Percentiles rank a stretch among this genome's conserved stretches.
Conservation (phyloP, 2,113 vertebrate species). For the Leptobrachium ailaonicum region DNA sequence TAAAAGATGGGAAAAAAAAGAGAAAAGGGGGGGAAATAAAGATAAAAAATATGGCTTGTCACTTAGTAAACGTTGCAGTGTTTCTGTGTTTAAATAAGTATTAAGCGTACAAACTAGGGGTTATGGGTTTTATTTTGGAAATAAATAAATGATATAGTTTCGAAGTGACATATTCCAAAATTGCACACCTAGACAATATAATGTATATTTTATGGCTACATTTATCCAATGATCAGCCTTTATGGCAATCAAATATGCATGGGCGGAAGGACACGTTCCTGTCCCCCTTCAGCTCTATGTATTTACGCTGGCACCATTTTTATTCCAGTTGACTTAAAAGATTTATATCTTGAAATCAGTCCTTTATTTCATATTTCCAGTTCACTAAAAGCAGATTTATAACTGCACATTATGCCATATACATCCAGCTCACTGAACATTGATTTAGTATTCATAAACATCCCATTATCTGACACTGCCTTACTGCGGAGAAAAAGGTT, state of each 20-base stretch:
- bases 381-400: slow-evolving; percentile 78
- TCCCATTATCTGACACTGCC: slow-evolving; percentile 74
- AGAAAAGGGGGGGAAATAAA: not conserved
- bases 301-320: slow-evolving; percentile 56
- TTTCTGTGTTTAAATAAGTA: no score
- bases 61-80: no score
- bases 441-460: slow-evolving; percentile 82
- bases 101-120: no score
- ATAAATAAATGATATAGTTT: not conserved
- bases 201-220: slow-evolving; percentile 1
- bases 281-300: slow-evolving; percentile 56
- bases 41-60: not conserved
- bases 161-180: not conserved
- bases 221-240: slow-evolving; percentile 28
- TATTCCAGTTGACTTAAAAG: slow-evolving; percentile 69
- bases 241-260: slow-evolving; percentile 40
- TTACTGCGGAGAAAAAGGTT: slow-evolving; percentile 70
- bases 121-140: no score
- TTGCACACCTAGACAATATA: slow-evolving; percentile 8
- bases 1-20: not conserved
- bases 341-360: slow-evolving; percentile 71
- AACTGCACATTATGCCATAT: slow-evolving; percentile 74
- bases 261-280: slow-evolving; percentile 12
- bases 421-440: slow-evolving; percentile 75
- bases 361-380: slow-evolving; percentile 74